Evolutionary conservation across 2,797 vertebrate genomes (phyloP), one percentile per base, ranked within the genome.

Genomic region (Bufotes viridis): DNA sequence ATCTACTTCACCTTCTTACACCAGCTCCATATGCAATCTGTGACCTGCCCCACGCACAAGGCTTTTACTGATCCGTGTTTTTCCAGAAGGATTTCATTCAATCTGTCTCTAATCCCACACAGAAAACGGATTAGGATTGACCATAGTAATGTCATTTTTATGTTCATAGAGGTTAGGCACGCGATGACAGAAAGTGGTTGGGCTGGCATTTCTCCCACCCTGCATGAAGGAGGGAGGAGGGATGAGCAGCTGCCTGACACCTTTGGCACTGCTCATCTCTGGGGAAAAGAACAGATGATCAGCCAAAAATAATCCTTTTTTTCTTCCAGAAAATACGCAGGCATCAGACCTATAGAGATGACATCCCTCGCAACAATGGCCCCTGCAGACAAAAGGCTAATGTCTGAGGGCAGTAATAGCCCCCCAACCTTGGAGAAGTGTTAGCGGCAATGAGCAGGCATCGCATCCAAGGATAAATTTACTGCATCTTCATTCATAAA

Each of bases 271-370:
- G 74, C 20, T 53, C 49, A 55, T 78, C 51, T 78, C 75, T 24
- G 51, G 75, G 75, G 42, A 24, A 78, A 78, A 78, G 11, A 55
- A 24, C 49, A 78, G 75, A 24, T 76, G 34, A 55, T 78, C 75
- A 76, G 53, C 74, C 49, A 51, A 76, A 76, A 76, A 76, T 51
- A 76, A 76, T 76, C 26, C 49, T 76, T 20, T 76, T 51, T 75
- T 76, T 13, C 74, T 51, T 76, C 74, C 20, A n/a, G 3, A 74
- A 74, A 74, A 42, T 74, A 20, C 9, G 22, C 42, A 22, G 42
- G 18, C 74, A 51, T n/a, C 22, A 51, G 72, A 22, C 42, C 70
- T 49, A 74, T 49, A 42, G 72, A 51, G 42, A 51, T 22, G n/a
- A 12, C 1, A 6, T 55, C 49, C 8, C 17, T 51, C 0, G 24